Percentiles rank a stretch among this genome's conserved stretches.
These are phyloP conservation scores for Alfaro cultratus DNA, from an alignment of 2,797 vertebrate species.

Conservation along the genomic window DNA sequence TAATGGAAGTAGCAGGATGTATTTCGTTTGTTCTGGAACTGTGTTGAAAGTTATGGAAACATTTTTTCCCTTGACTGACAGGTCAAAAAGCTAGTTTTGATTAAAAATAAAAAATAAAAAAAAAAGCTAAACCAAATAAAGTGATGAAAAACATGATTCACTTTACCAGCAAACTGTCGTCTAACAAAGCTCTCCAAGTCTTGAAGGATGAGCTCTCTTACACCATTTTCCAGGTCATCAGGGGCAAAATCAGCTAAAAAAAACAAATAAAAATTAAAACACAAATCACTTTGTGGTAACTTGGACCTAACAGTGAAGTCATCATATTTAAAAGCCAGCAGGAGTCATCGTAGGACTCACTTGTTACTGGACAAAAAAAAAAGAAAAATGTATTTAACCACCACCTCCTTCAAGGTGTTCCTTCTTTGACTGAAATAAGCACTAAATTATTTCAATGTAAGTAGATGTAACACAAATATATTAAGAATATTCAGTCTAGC, in stretches of 20 bases:
- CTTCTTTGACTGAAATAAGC: background rate
- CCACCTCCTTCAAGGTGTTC: background rate
- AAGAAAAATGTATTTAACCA: background rate
- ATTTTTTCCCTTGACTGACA: background rate
- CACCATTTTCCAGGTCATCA: slow-evolving; percentile 83
- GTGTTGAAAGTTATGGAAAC: background rate
- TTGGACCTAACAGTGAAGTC: background rate
- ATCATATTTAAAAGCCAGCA: background rate
- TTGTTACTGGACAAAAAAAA: background rate
- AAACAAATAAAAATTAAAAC: background rate
- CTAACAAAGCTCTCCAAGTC: slow-evolving; percentile 90
- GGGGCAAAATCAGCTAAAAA: slow-evolving; percentile 89
- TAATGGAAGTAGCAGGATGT: background rate
- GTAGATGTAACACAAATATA: background rate
- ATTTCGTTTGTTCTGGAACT: background rate
- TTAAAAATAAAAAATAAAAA: background rate
- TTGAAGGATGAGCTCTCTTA: slow-evolving; percentile 89
- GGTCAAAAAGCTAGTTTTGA: background rate
- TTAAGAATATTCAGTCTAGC: background rate
- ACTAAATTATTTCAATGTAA: background rate
- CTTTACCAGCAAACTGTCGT: slow-evolving; percentile 87
- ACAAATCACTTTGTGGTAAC: background rate
- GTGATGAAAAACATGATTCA: background rate
- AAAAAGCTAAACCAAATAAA: background rate
- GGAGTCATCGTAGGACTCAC: background rate